Percentiles rank a stretch among this genome's conserved stretches.
Conservation (phyloP, 1,140 invertebrate species). For the roundworm (Caenorhabditis elegans) region DNA sequence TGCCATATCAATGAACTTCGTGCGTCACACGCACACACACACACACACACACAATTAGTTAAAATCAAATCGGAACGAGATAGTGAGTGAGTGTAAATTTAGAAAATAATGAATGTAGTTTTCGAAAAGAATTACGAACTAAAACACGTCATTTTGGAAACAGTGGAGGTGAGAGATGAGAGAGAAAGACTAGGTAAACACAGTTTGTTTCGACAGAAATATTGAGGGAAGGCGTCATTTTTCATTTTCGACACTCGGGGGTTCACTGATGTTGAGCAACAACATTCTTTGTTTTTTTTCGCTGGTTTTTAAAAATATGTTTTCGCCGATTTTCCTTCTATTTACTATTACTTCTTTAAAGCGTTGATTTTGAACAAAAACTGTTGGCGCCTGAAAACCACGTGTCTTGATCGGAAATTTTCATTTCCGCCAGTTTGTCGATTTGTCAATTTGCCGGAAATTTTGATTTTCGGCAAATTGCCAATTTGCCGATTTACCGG, state of each 20-base stretch:
- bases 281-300: no score
- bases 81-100: not conserved
- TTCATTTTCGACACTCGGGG: not conserved
- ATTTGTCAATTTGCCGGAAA: no score
- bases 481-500: no score
- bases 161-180: not conserved
- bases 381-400: no score
- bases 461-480: no score
- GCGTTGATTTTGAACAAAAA: no score
- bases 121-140: not conserved
- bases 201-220: not conserved
- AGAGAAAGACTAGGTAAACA: not conserved
- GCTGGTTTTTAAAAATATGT: not conserved
- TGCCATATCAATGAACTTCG: not conserved
- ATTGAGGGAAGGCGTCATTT: not conserved
- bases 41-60: no score
- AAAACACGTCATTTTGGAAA: not conserved
- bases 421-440: no score
- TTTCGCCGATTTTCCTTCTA: no score
- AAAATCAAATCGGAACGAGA: not conserved
- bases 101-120: conserved; percentile 21
- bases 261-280: conserved; percentile 1
- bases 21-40: not conserved
- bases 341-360: no score
- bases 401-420: no score